Evolutionary conservation across 2,113 vertebrate genomes (phyloP).

Genomic region (Poecilia latipinna): DNA sequence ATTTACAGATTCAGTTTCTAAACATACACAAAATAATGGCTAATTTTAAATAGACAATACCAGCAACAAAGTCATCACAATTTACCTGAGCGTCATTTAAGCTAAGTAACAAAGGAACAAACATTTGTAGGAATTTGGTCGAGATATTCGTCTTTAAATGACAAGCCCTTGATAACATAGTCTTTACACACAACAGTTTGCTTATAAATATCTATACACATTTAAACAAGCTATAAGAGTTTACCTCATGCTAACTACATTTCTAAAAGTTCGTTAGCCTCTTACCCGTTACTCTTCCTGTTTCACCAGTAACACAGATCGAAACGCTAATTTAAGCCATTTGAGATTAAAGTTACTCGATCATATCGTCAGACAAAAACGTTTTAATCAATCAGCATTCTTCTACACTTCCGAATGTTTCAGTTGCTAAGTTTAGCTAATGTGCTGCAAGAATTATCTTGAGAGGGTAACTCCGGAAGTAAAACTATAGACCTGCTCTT

Average conservation of each 20-base stretch:
- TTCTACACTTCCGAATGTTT: neutral
- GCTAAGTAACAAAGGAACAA: neutral
- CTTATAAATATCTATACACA: neutral
- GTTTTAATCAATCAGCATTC: neutral
- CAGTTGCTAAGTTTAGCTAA: slow-evolving; percentile 5
- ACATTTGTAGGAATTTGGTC: neutral
- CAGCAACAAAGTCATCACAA: neutral
- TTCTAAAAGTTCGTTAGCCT: neutral
- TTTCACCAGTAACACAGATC: neutral
- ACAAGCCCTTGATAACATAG: neutral
- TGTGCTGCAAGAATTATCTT: neutral
- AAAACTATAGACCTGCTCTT: neutral
- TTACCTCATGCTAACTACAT: neutral
- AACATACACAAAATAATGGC: neutral
- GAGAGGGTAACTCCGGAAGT: slow-evolving; percentile 41
- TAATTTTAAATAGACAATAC: neutral
- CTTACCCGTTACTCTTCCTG: slow-evolving; percentile 28
- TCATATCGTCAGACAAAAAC: neutral
- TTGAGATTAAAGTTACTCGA: neutral
- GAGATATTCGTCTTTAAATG: fast-evolving
- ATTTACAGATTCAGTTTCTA: neutral
- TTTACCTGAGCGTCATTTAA: neutral
- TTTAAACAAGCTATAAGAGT: neutral
- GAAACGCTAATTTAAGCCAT: slow-evolving; percentile 17
- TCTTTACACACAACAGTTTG: neutral